Percentiles rank a stretch among this genome's conserved stretches.
These are phyloP conservation scores for Hydractinia echinata DNA, from an alignment of 30 jellyfish, hydroid and myxozoan genomes.

Conservation along the genomic window DNA sequence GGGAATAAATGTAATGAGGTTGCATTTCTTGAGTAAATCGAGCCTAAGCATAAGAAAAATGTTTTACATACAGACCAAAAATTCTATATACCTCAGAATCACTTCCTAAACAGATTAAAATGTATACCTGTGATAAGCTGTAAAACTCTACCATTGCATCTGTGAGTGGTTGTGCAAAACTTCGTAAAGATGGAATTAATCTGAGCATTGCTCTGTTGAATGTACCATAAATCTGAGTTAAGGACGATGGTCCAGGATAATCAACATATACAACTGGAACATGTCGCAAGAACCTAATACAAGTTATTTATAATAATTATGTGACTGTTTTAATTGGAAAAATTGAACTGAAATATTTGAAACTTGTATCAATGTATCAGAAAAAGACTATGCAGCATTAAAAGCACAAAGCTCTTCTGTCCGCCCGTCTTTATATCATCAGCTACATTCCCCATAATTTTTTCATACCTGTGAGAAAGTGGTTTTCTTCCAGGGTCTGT, in stretches of 20 bases:
- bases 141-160: constrained; percentile 99
- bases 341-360: no score
- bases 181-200: constrained; percentile 81
- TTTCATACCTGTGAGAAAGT: constrained; percentile 75
- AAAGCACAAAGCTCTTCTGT: neutral
- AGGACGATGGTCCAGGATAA: constrained; percentile 96
- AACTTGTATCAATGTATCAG: no score
- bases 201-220: constrained; percentile 95
- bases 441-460: neutral
- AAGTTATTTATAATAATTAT: no score
- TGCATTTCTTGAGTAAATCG: constrained; percentile 98
- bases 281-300: constrained; percentile 89
- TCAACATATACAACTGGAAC: constrained; percentile 97
- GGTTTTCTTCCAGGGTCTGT: constrained; percentile 99
- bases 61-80: no score
- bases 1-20: constrained; percentile 98
- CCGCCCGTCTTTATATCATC: neutral
- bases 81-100: no score
- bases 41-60: constrained; percentile 6
- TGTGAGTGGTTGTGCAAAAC: constrained; percentile 95
- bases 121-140: constrained; percentile 83
- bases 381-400: neutral
- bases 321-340: no score
- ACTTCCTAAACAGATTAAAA: neutral
- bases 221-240: constrained; percentile 95